Base-by-base conservation (phyloP, 2,113 vertebrate species). In the Aix galericulata region DNA sequence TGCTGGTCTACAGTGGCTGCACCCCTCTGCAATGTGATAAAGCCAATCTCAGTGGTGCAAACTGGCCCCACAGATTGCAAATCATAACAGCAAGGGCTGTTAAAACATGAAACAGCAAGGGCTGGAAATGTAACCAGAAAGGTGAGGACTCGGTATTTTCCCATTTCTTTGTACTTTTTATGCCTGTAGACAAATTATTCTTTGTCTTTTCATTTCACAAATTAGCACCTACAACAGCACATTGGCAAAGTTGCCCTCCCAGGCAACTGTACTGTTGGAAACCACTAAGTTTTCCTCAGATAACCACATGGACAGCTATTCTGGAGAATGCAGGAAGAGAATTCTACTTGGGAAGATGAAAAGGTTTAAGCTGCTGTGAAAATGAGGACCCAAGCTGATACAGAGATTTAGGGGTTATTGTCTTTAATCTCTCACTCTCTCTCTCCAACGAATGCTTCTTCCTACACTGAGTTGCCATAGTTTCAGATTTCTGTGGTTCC, bases 401-500 rank as follows among this genome's bases (percentile, higher is more conserved):
- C 0, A 89, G 86, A 91, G 80, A 96, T 95, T 89, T 91, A 89
- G 58, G 83, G 80, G 83, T 92, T 87, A 92, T 93, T 94, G 93
- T 96, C 93, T 96, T 82, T 91, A 91, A 82, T 95, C 77, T 74
- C 72, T 68, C 60, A 17, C 76, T 71, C 60, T 20, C 72, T 82
- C 59, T 62, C 86, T 60, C 62, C 63, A 59, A n/a, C 42, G 60
- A 95, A 82, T 26, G 25, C n/a, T 83, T 83, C 93, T 86, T 92
- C 91, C 91, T 42, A 53, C 86, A 63, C 58, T 0, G 80, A 95
- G 95, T 96, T 97, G 91, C 96, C 94, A 96, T 97, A 96, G 93
- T 96, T 96, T 91, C 95, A 64, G 74, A 66, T 94, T 82, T 93
- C 94, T 93, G 27, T 89, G 93, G 64, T 79, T 96, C 90, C 80